Percentiles rank a stretch among this genome's conserved stretches.
Evolutionary conservation across 2,113 vertebrate species (phyloP).

Genomic region (Actenoides hombroni): DNA sequence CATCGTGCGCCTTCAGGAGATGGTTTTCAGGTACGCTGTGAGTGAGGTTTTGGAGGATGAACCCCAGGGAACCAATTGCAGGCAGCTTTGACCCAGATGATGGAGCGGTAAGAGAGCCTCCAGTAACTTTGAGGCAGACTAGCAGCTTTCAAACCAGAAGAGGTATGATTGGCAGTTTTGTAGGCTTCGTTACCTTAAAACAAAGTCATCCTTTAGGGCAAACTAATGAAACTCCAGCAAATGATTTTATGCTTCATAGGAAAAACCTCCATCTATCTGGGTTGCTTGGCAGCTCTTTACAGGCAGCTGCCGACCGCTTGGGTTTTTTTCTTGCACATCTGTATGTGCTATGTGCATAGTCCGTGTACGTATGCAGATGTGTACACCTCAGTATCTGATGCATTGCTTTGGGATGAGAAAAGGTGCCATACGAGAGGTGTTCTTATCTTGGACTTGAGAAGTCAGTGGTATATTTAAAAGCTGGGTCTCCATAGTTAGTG

Average conservation of each 20-base stretch:
- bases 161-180: not conserved
- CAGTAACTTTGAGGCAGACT: not conserved
- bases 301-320: not conserved
- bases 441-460: not conserved
- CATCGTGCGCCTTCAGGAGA: not conserved
- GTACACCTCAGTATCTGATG: too few species aligned
- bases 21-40: not conserved
- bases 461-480: not conserved
- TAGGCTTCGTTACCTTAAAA: not conserved
- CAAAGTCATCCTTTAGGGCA: not conserved
- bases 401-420: not conserved
- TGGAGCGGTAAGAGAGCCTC: not conserved
- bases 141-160: not conserved
- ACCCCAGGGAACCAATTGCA: not conserved
- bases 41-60: not conserved
- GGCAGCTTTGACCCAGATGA: not conserved
- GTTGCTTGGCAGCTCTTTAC: not conserved
- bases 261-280: not conserved
- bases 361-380: accelerated
- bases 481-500: not conserved
- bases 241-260: not conserved
- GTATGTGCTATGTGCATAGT: not conserved
- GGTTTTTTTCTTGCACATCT: not conserved
- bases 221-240: not conserved
- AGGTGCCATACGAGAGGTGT: not conserved